Evolutionary conservation across 2,113 vertebrate species (phyloP).

Genomic region (Empidonax alnorum): DNA sequence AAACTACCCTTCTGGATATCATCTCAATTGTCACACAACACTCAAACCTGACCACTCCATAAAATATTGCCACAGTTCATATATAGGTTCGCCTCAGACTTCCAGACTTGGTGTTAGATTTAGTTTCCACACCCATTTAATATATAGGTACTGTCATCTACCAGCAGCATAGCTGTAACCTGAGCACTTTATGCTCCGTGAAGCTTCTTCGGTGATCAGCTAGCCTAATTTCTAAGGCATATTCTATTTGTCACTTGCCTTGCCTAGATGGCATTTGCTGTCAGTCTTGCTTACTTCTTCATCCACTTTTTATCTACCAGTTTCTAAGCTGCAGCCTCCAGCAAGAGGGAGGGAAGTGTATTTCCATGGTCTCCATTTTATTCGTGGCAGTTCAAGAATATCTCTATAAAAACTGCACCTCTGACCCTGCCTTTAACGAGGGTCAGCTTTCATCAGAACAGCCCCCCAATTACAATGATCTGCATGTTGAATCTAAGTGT

Average conservation of each 20-base stretch:
- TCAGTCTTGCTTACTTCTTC: background rate
- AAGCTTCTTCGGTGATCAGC: background rate
- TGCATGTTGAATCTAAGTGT: background rate
- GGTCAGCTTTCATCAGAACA: background rate
- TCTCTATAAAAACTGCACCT: background rate
- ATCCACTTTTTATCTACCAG: background rate
- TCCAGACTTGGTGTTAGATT: background rate
- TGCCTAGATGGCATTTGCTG: background rate
- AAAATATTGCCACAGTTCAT: rapidly evolving
- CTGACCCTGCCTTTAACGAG: background rate
- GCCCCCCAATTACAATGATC: background rate
- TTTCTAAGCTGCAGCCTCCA: background rate
- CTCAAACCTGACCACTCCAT: rapidly evolving
- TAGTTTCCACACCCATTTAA: background rate
- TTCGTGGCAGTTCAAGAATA: background rate
- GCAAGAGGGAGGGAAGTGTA: rapidly evolving
- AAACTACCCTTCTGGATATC: background rate
- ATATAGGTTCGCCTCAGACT: background rate
- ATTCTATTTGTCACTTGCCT: background rate
- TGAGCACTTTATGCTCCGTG: background rate
- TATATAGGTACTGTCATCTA: background rate
- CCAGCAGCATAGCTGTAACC: background rate
- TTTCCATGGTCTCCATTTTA: background rate
- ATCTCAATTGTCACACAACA: background rate
- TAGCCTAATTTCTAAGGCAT: background rate